Evolutionary conservation across 2,113 vertebrate species (phyloP).

Genomic region (Lophotis ruficrista): DNA sequence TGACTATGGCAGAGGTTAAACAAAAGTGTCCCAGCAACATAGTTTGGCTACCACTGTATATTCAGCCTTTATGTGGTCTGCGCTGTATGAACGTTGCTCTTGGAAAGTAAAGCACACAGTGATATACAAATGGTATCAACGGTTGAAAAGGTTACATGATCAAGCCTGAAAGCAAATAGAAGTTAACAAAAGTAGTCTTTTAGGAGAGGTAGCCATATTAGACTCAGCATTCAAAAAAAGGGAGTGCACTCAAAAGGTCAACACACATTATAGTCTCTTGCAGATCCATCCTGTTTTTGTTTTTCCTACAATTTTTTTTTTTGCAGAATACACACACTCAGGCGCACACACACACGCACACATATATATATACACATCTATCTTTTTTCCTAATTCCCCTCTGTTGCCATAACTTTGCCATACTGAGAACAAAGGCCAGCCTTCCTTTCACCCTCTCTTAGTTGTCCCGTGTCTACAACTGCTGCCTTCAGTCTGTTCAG

Average conservation of each 20-base stretch:
- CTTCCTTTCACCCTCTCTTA: not conserved
- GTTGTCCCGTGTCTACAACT: not conserved
- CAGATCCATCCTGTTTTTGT: constrained; percentile 26
- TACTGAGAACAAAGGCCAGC: not conserved
- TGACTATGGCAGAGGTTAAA: constrained; percentile 37
- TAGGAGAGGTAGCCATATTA: constrained; percentile 79
- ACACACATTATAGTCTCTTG: constrained; percentile 24
- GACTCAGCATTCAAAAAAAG: constrained; percentile 66
- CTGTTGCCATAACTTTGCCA: not conserved
- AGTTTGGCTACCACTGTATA: constrained; percentile 29
- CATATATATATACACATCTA: not conserved
- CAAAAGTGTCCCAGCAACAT: not conserved
- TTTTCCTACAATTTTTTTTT: constrained; percentile 11
- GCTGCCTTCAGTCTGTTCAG: constrained; percentile 36
- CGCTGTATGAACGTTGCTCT: not conserved
- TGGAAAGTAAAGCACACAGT: constrained; percentile 59
- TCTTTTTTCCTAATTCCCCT: not conserved
- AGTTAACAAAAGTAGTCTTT: constrained; percentile 71
- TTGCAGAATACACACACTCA: not conserved
- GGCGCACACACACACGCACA: not conserved
- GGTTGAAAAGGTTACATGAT: constrained; percentile 40
- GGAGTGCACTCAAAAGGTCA: constrained; percentile 65
- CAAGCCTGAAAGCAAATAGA: constrained; percentile 60
- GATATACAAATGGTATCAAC: constrained; percentile 55
- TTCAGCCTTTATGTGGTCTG: constrained; percentile 35